Percentiles rank a stretch among this genome's conserved stretches.
Conservation (phyloP, 2,888 invertebrate genomes). For the Lasioglossum zephyrum region DNA sequence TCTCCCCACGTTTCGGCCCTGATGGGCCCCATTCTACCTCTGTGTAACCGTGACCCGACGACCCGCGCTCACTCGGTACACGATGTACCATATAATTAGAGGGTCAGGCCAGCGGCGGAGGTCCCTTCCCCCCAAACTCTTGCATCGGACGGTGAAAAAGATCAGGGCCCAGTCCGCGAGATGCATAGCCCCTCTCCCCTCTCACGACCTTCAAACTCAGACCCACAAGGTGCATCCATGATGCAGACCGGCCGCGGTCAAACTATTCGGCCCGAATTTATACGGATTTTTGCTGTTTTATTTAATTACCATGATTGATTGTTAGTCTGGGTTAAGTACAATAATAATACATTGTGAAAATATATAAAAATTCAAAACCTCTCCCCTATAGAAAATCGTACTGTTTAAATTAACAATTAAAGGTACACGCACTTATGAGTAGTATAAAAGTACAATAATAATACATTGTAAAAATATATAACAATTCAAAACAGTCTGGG, state of each 20-base stretch:
- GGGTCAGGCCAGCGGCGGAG: conserved; percentile 75
- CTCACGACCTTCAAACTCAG: conserved; percentile 36
- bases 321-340: background rate
- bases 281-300: background rate
- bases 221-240: conserved; percentile 7
- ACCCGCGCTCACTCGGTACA: conserved; percentile 73
- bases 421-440: background rate
- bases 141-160: conserved; percentile 50
- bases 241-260: background rate
- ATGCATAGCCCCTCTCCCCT: background rate
- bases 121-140: conserved; percentile 63
- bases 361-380: conserved; percentile 2
- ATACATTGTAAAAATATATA: too few species aligned
- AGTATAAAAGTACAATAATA: background rate
- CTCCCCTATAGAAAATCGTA: background rate
- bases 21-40: background rate
- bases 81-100: conserved; percentile 83
- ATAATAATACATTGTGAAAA: conserved; percentile 3
- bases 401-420: background rate
- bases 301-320: too few species aligned
- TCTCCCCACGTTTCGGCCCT: conserved; percentile 62
- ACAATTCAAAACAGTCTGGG: too few species aligned
- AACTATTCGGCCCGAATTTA: background rate
- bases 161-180: background rate
- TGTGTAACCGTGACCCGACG: conserved; percentile 79